These are phyloP conservation scores for Tiliacea citrago DNA, from an alignment of 2,888 invertebrate species.

Conservation along the genomic window DNA sequence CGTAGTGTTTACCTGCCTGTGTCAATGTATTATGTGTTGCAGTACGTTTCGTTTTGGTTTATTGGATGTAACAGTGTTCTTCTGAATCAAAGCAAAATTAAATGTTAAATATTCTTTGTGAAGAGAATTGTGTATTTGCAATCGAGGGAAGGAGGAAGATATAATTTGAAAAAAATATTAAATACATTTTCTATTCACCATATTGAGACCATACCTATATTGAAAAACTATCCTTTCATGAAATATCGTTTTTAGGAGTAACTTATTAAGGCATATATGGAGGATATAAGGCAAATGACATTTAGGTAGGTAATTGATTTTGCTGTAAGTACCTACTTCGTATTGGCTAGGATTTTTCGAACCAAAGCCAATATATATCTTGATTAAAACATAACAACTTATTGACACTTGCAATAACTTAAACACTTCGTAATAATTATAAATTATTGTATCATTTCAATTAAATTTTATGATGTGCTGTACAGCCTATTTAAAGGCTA, in stretches of 20 bases:
- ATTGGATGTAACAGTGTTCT: not conserved
- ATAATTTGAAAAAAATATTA: not conserved
- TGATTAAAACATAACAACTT: constrained; percentile 13
- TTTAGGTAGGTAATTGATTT: not conserved
- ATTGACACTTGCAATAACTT: constrained; percentile 17
- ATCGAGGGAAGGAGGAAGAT: not conserved
- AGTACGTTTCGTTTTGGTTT: not conserved
- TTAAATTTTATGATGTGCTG: constrained; percentile 39
- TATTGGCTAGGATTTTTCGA: not conserved
- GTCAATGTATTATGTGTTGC: constrained; percentile 3
- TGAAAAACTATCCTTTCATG: not conserved
- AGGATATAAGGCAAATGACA: not conserved
- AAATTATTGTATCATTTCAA: constrained; percentile 26
- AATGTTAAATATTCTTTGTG: not conserved
- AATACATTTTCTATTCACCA: not conserved
- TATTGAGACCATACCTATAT: not conserved
- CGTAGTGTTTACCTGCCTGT: not conserved
- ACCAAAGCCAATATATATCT: not conserved
- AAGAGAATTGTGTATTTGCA: not conserved
- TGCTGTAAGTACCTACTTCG: not conserved
- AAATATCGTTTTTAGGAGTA: not conserved
- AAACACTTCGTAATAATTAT: constrained; percentile 6
- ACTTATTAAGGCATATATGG: not conserved
- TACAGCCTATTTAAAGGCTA: constrained; percentile 38
- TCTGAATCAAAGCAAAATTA: not conserved